These are phyloP conservation scores for Tethea ocularis DNA, from an alignment of 2,888 invertebrate species.

Conservation along the genomic window DNA sequence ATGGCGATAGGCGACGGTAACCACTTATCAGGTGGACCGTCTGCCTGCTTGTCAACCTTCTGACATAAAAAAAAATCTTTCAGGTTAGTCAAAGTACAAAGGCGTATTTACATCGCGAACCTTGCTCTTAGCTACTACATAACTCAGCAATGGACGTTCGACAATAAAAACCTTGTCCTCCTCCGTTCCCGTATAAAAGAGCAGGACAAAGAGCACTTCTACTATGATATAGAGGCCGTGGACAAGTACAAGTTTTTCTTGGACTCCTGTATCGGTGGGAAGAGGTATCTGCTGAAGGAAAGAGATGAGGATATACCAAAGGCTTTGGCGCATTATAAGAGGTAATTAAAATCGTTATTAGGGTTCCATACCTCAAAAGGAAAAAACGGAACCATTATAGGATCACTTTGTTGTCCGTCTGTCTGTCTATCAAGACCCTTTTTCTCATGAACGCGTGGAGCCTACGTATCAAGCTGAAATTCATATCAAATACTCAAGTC, in stretches of 20 bases:
- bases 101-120: constrained; percentile 90
- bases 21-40: no score
- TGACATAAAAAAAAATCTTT: no score
- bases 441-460: no score
- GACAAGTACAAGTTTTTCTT: constrained; percentile 80
- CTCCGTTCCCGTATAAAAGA: constrained; percentile 78
- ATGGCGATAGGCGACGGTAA: no score
- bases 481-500: no score
- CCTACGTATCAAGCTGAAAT: no score
- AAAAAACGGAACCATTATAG: no score
- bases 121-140: constrained; percentile 89
- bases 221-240: constrained; percentile 82
- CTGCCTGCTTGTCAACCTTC: no score
- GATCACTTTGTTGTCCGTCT: no score
- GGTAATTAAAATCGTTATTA: no score
- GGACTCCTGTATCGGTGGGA: constrained; percentile 84
- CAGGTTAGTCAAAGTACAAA: constrained; percentile 91
- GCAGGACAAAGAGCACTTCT: constrained; percentile 82
- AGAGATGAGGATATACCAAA: constrained; percentile 80
- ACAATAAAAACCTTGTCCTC: constrained; percentile 82
- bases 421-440: no score
- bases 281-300: constrained; percentile 87
- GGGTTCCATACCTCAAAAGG: no score
- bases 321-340: constrained; percentile 76
- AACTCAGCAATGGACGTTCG: constrained; percentile 90